Evolutionary conservation across 2,113 vertebrate genomes (phyloP).

Genomic region (Marcusenius ussheri): DNA sequence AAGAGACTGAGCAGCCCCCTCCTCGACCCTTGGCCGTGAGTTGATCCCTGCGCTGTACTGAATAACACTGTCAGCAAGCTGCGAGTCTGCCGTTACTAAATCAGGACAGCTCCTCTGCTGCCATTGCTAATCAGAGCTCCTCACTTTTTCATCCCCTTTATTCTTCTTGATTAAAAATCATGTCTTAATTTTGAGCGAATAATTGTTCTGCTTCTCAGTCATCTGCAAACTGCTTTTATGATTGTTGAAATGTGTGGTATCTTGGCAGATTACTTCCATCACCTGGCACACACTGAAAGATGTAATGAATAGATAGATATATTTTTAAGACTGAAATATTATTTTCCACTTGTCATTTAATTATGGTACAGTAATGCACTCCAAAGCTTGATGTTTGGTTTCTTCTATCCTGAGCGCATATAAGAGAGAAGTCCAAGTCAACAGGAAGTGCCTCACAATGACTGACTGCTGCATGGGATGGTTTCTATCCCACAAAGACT

Average conservation of each 20-base stretch:
- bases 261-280: constrained; percentile 18
- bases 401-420: background rate
- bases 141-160: constrained; percentile 33
- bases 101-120: constrained; percentile 30
- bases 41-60: constrained; percentile 36
- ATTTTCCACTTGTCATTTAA: background rate
- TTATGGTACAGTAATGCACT: background rate
- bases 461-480: background rate
- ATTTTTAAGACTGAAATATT: background rate
- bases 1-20: constrained; percentile 43
- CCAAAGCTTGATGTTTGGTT: background rate
- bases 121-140: constrained; percentile 30
- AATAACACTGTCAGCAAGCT: constrained; percentile 32
- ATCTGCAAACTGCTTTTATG: background rate
- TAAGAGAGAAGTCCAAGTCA: background rate
- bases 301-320: background rate
- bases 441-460: constrained; percentile 1
- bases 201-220: background rate
- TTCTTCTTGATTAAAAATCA: constrained; percentile 26
- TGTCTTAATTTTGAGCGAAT: background rate
- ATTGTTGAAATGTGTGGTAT: background rate
- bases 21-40: constrained; percentile 22
- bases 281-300: constrained; percentile 4
- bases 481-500: background rate
- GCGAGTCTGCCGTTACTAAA: constrained; percentile 37